phyloP scores from a whole-genome alignment of 2,113 vertebrate species.

The Talpa occidentalis region DNA sequence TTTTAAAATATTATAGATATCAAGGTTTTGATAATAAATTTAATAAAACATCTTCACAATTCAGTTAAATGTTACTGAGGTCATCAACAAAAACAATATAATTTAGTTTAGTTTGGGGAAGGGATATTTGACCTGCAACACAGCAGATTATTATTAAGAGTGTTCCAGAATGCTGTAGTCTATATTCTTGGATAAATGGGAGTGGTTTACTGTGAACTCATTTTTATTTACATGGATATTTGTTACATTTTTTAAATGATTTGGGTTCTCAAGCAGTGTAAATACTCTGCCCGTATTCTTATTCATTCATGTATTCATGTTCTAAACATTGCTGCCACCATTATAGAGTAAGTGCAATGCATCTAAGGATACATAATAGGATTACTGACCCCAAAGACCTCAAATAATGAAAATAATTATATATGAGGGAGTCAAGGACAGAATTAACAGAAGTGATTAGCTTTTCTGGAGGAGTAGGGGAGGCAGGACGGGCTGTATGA shows the following conservation, averaged over 20 bases:
- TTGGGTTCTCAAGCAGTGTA: background rate
- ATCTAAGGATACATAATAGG: background rate
- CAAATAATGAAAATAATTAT: background rate
- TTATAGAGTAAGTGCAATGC: background rate
- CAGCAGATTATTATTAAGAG: background rate
- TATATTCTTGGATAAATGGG: background rate
- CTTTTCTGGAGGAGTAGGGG: background rate
- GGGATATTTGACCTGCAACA: background rate
- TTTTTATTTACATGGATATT: background rate
- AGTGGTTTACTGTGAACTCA: background rate
- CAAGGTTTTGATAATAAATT: background rate
- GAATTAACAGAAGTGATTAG: background rate
- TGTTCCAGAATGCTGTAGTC: background rate
- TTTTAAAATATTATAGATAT: slow-evolving; percentile 26
- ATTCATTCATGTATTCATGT: background rate
- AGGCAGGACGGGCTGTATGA: background rate
- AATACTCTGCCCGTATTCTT: background rate
- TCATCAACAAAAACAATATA: background rate
- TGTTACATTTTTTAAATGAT: background rate
- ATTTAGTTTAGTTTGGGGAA: background rate
- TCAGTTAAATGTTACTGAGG: background rate
- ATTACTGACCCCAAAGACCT: background rate
- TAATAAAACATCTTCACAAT: background rate
- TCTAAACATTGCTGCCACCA: background rate
- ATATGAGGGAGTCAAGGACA: background rate